Percentiles rank a stretch among this genome's conserved stretches.
Evolutionary conservation across 2,888 invertebrate genomes (phyloP).

Genomic region (Xylota segnis): DNA sequence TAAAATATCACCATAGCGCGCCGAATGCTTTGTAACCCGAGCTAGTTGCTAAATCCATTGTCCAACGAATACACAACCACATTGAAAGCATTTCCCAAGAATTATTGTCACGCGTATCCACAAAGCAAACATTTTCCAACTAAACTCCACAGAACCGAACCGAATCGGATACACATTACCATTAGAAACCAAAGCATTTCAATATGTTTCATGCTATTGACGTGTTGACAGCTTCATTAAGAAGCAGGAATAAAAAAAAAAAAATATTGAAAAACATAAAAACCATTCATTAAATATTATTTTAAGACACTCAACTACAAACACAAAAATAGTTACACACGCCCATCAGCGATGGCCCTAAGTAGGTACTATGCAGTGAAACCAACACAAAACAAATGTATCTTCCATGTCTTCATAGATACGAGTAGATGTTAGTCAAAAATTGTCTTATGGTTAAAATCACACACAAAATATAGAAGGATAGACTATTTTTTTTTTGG

Average conservation of each 20-base stretch:
- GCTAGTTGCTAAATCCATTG: background rate
- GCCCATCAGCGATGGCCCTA: conserved; percentile 10
- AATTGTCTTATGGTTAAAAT: background rate
- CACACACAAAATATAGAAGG: conserved; percentile 15
- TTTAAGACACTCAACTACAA: conserved; percentile 46
- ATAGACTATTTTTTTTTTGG: background rate
- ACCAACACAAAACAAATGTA: background rate
- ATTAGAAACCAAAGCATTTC: conserved; percentile 29
- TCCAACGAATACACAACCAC: conserved; percentile 1
- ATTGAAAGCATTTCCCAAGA: conserved; percentile 19
- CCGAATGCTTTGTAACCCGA: conserved; percentile 22
- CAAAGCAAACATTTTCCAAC: conserved; percentile 14
- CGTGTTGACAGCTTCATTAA: conserved; percentile 62
- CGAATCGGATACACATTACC: conserved; percentile 4
- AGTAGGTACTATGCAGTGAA: conserved; percentile 34
- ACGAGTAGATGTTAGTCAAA: conserved; percentile 35
- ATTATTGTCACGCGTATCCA: conserved; percentile 3
- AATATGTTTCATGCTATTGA: conserved; percentile 46
- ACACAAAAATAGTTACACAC: conserved; percentile 11
- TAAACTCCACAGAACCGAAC: background rate
- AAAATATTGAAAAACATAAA: conserved; percentile 2
- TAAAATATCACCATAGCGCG: background rate
- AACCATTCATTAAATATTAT: conserved; percentile 35
- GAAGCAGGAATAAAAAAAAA: conserved; percentile 8
- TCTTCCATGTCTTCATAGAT: conserved; percentile 1